phyloP scores from a whole-genome alignment of 2,113 vertebrate genomes.

The Salvelinus sp. region DNA sequence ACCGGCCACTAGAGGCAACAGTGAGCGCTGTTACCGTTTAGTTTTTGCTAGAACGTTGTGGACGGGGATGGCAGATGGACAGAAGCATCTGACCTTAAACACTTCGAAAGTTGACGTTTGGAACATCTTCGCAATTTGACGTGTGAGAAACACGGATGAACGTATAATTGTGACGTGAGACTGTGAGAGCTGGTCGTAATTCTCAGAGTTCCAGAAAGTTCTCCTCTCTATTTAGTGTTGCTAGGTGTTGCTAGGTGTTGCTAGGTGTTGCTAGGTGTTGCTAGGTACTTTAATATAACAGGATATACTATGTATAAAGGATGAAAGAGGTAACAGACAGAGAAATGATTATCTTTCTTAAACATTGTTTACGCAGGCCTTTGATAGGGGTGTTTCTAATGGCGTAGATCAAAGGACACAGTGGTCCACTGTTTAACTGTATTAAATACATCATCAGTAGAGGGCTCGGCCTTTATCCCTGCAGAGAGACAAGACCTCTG shows the following conservation, averaged over 20 bases:
- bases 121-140: no score
- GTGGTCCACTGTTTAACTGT: slow-evolving; percentile 46
- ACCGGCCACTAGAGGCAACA: no score
- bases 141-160: no score
- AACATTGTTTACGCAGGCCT: slow-evolving; percentile 60
- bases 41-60: no score
- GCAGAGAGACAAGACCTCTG: slow-evolving; percentile 1
- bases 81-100: no score
- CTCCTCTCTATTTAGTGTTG: slow-evolving; percentile 56
- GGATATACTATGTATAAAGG: slow-evolving; percentile 58
- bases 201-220: slow-evolving; percentile 49
- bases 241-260: slow-evolving; percentile 27
- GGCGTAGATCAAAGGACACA: slow-evolving; percentile 59
- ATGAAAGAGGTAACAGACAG: slow-evolving; percentile 64
- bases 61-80: no score
- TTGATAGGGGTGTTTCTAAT: slow-evolving; percentile 58
- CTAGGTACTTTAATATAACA: neutral
- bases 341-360: slow-evolving; percentile 68
- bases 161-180: no score
- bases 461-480: slow-evolving; percentile 22
- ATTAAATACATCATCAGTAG: slow-evolving; percentile 40
- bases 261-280: neutral
- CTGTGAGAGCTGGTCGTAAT: no score
- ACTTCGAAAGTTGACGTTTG: no score
- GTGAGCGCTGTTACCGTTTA: no score